Conservation (phyloP, 2,113 vertebrate genomes). For the Caranx ignobilis region DNA sequence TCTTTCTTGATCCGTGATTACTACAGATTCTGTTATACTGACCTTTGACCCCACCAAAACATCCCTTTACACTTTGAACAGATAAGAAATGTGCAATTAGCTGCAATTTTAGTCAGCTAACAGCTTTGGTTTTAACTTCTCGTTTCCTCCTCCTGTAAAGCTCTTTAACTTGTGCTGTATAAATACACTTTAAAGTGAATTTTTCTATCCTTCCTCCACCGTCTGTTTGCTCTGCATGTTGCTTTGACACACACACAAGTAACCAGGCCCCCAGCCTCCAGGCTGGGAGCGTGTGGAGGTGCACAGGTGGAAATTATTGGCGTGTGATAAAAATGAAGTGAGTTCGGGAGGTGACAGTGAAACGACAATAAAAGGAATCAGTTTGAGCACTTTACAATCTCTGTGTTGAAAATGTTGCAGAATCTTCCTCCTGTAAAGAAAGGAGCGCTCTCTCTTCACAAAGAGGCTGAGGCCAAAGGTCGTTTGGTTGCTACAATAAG, state of each 20-base stretch:
- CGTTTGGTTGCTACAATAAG: slow-evolving; percentile 9
- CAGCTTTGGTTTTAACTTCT: too few species aligned
- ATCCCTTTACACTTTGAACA: too few species aligned
- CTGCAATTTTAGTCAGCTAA: too few species aligned
- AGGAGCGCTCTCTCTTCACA: neutral
- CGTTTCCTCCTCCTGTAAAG: too few species aligned
- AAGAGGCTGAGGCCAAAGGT: slow-evolving; percentile 15
- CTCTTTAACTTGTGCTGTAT: too few species aligned
- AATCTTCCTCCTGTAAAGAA: neutral
- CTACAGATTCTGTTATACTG: too few species aligned
- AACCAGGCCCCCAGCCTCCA: neutral
- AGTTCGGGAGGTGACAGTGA: neutral
- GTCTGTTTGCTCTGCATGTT: slow-evolving; percentile 2
- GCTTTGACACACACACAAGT: slow-evolving; percentile 22
- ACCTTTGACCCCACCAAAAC: too few species aligned
- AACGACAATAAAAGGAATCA: slow-evolving; percentile 12
- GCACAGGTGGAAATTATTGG: neutral
- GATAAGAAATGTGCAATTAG: too few species aligned
- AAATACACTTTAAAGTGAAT: neutral
- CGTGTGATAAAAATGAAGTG: neutral
- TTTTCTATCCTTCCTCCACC: neutral
- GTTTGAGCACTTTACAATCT: slow-evolving; percentile 4
- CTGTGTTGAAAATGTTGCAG: neutral
- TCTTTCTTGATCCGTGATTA: too few species aligned
- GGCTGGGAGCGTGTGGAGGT: neutral